Evolutionary conservation across 2,888 invertebrate genomes (phyloP).

Genomic region (Synanthedon vespiformis): DNA sequence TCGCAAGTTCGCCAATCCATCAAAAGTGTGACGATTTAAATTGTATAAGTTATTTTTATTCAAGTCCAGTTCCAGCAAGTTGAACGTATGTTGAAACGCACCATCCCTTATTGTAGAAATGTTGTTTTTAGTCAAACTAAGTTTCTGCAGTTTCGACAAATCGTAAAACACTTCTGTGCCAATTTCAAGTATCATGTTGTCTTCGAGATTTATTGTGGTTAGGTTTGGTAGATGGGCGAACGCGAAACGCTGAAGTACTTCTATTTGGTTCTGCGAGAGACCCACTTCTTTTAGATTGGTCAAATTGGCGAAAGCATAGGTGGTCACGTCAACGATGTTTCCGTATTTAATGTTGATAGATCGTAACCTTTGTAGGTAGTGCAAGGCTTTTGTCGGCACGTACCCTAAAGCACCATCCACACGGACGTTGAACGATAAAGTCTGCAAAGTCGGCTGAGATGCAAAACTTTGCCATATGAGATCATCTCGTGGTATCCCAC

Average conservation of each 20-base stretch:
- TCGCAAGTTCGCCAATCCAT: constrained; percentile 79
- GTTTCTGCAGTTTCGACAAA: constrained; percentile 77
- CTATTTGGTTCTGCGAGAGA: constrained; percentile 78
- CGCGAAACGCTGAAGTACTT: constrained; percentile 74
- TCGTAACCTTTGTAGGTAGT: constrained; percentile 74
- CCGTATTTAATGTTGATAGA: constrained; percentile 80
- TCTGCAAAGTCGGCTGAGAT: constrained; percentile 77
- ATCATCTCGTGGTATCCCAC: constrained; percentile 75
- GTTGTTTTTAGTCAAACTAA: constrained; percentile 88
- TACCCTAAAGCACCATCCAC: constrained; percentile 77
- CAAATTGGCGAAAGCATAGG: constrained; percentile 81
- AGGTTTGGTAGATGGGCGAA: constrained; percentile 80
- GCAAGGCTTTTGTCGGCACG: constrained; percentile 78
- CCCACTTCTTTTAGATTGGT: constrained; percentile 75
- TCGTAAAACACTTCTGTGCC: constrained; percentile 80
- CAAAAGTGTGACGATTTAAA: constrained; percentile 81
- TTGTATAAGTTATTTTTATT: constrained; percentile 81
- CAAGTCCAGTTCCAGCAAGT: constrained; percentile 84
- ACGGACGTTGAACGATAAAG: constrained; percentile 79
- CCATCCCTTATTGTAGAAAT: constrained; percentile 86
- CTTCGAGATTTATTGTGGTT: constrained; percentile 77
- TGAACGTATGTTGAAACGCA: constrained; percentile 80
- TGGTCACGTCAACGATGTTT: constrained; percentile 75
- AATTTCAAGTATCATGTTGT: constrained; percentile 81
- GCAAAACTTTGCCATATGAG: constrained; percentile 81